Evolutionary conservation across 1,140 invertebrate genomes (phyloP), one percentile per base, ranked within the genome.

Genomic region (Drosophila murphyi): DNA sequence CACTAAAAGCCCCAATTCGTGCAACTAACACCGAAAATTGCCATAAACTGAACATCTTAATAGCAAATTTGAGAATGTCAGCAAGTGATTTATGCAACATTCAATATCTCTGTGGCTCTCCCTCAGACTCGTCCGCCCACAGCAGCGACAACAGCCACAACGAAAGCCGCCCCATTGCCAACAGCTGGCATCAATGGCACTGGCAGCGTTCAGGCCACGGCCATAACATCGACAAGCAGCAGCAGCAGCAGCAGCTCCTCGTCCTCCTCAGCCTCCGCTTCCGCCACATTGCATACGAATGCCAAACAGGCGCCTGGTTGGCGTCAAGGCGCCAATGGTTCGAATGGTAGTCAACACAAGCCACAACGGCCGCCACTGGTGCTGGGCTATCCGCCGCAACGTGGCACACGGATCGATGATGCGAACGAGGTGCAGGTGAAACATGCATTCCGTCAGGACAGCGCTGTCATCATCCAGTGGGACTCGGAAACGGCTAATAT

Each of bases 401-500:
- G 95, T 93, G 93, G 93, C 76, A 91, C 94, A 72, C 92, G 89
- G 7, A 89, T 92, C 50, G 95, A 94, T 63, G 95, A 96, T 72
- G 92, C 93, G 5, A 95, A 95, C 68, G 96, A 97, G 91, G 96
- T 97, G 2, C 94, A 97, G 51, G 96, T 98, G 4, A 96, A 97
- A 85, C 96, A 96, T 68, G 97, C 97, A 0, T 96, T 96, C 78
- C 93, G 97, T 70, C 96, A 97, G 92, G 97, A 97, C 62, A 97
- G 96, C 87, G 96, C 97, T 0, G 96, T 98, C 1, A 96, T 97
- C 48, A 97, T 98, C 59, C 96, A 97, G 82, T 98, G 97, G 97
- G 97, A 97, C 82, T 97, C 96, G 2, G 96, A 97, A 78, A 95
- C 96, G 1, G 94, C 95, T 0, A 97, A 97, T 81, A 97, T 97